These are phyloP conservation scores for Hedychridium roseum DNA, from an alignment of 2,888 invertebrate genomes.

Conservation along the genomic window DNA sequence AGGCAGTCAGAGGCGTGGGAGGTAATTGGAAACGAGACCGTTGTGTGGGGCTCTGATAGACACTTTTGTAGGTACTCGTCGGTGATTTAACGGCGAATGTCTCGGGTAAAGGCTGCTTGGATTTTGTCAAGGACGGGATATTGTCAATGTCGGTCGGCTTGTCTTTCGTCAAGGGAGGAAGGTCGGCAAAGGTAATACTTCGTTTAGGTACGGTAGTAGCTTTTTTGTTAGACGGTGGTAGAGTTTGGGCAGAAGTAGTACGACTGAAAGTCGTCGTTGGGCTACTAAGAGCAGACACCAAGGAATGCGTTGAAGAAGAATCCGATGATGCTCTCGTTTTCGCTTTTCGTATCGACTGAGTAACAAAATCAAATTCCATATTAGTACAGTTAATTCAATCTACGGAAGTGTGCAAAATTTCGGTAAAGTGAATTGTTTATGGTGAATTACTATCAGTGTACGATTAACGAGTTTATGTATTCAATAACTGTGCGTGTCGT, in stretches of 20 bases:
- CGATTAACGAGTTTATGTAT: too few species aligned
- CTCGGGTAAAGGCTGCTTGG: constrained; percentile 33
- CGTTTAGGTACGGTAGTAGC: constrained; percentile 42
- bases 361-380: constrained; percentile 41
- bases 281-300: constrained; percentile 28
- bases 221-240: constrained; percentile 45
- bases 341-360: constrained; percentile 49
- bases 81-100: constrained; percentile 28
- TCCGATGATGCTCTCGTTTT: constrained; percentile 55
- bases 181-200: constrained; percentile 50
- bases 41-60: constrained; percentile 25
- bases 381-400: constrained; percentile 29
- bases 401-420: too few species aligned
- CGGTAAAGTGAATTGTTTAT: too few species aligned
- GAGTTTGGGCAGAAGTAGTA: constrained; percentile 41
- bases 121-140: constrained; percentile 14
- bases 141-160: constrained; percentile 2
- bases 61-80: constrained; percentile 23
- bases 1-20: constrained; percentile 57
- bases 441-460: too few species aligned
- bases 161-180: constrained; percentile 35
- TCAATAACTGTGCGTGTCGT: too few species aligned
- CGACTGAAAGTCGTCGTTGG: constrained; percentile 40
- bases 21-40: constrained; percentile 53
- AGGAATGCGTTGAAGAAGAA: constrained; percentile 38